Conservation (phyloP, 53 echinoderm and acorn worm species). For the Temnopleurus reevesii region DNA sequence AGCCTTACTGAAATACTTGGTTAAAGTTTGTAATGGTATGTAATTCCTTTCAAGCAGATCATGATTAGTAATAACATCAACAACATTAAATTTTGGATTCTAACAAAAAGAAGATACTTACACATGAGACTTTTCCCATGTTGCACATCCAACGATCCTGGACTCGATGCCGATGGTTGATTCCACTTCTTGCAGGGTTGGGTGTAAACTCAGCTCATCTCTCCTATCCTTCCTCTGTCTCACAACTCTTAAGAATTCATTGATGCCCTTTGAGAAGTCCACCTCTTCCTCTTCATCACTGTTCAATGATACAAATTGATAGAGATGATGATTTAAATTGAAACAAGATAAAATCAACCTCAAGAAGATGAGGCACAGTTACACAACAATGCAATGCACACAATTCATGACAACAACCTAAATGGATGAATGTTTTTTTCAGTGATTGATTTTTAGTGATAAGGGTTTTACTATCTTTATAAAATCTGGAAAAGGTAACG, state of each 20-base stretch:
- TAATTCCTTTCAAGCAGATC: no score
- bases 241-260: constrained; percentile 80
- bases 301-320: not conserved
- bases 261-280: constrained; percentile 80
- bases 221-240: constrained; percentile 70
- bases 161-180: constrained; percentile 81
- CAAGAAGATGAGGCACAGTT: no score
- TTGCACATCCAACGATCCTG: constrained; percentile 85
- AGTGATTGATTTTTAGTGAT: no score
- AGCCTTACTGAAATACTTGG: no score
- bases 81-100: not conserved
- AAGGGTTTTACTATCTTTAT: no score
- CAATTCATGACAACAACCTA: no score
- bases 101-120: constrained; percentile 51
- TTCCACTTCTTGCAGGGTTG: constrained; percentile 56
- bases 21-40: no score
- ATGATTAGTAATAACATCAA: not conserved
- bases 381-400: no score
- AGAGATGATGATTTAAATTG: not conserved
- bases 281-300: constrained; percentile 81
- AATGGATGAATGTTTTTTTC: no score
- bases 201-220: constrained; percentile 7
- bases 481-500: no score
- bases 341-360: no score
- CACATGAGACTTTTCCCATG: constrained; percentile 96